Evolutionary conservation across 1,140 invertebrate genomes (phyloP), one percentile per base, ranked within the genome.

Genomic region (Bursaphelenchus mucronatus): DNA sequence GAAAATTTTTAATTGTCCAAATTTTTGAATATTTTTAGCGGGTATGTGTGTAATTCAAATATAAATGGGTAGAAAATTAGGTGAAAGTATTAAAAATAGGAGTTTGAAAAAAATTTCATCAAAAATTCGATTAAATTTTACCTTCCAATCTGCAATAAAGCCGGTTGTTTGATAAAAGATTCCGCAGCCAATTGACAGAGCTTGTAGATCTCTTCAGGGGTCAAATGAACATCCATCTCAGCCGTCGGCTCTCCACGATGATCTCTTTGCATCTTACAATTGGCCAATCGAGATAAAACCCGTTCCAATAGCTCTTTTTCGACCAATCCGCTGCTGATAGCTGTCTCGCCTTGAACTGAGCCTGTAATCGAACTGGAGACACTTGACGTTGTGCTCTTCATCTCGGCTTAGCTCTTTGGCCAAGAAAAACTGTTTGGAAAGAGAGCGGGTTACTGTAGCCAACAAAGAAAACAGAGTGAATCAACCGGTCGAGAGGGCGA

Each of bases 101-200:
- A n/a, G 30, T 30, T 3, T 1, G 30, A 30, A 30, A 30, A 30
- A 5, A n/a, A 3, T 11, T n/a, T 11, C 11, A 13, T 3, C 13
- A 54, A 54, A 54, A 21, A 30, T 30, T 3, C 21, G 4, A 13
- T 11, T 3, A 54, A 46, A 15, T 30, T n/a, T 50, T 3, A 65
- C 64, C 11, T n/a, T 30, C 10, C 9, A 51, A 65, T 65, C 10
- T 47, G 17, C 11, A 65, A 21, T n/a, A 66, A 39, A 3, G 41
- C 15, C 4, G 63, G 63, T 43, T 65, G 64, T 11, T 65, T 11
- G 15, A n/a, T 47, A 41, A 65, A 65, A 5, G 64, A 19, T 39
- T 45, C 64, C 11, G 68, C 64, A 3, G 64, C 64, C 9, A 69
- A 15, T n/a, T 21, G 39, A 30, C 64, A 65, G 10, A 65, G 11